Evolutionary conservation across 2,888 invertebrate genomes (phyloP).

Genomic region (Drepana falcataria): DNA sequence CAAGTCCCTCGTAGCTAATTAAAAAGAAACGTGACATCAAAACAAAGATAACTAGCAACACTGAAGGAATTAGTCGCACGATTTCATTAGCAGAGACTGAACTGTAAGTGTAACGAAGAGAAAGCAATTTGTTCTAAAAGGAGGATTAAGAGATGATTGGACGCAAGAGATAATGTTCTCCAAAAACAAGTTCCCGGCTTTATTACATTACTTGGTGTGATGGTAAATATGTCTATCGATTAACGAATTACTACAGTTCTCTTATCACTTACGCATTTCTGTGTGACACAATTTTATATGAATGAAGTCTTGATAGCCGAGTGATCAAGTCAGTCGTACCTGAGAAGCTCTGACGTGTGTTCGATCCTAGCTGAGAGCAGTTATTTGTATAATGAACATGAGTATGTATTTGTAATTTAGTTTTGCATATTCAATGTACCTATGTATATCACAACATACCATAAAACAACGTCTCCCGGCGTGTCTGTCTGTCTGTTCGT

Average conservation of each 20-base stretch:
- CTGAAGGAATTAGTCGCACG: conserved; percentile 31
- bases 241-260: conserved; percentile 12
- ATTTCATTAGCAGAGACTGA: conserved; percentile 22
- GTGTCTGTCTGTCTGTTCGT: too few species aligned
- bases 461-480: too few species aligned
- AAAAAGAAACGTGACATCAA: conserved; percentile 29
- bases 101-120: conserved; percentile 19
- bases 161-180: conserved; percentile 12
- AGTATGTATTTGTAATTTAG: too few species aligned
- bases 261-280: neutral
- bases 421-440: too few species aligned
- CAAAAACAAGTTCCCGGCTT: conserved; percentile 20
- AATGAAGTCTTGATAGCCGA: conserved; percentile 9
- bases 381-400: too few species aligned
- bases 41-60: conserved; percentile 18
- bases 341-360: too few species aligned
- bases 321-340: too few species aligned
- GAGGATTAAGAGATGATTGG: conserved; percentile 31
- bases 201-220: conserved; percentile 22
- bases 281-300: conserved; percentile 14
- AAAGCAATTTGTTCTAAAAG: conserved; percentile 28
- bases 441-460: too few species aligned
- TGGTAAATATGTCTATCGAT: conserved; percentile 14
- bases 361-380: too few species aligned
- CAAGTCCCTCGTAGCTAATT: conserved; percentile 13